Conservation (phyloP, 2,797 vertebrate species). For the Sternotherus odoratus region DNA sequence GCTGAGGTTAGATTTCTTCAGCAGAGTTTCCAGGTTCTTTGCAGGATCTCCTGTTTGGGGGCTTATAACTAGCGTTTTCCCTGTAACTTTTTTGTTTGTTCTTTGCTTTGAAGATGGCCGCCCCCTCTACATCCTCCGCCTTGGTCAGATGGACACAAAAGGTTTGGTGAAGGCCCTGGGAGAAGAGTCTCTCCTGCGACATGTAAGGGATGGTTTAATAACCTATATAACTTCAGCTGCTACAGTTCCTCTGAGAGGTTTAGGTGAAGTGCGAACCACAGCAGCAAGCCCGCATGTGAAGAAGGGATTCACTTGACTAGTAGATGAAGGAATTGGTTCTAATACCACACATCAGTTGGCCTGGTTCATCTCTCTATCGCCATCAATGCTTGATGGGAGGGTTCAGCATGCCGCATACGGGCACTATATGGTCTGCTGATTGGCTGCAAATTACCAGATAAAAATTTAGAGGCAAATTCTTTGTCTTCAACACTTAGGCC, state of each 20-base stretch:
- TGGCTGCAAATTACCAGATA: neutral
- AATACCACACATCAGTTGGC: neutral
- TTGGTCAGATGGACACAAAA: slow-evolving; percentile 97
- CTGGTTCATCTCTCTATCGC: neutral
- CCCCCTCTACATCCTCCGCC: slow-evolving; percentile 91
- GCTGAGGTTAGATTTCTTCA: neutral
- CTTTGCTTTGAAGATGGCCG: slow-evolving; percentile 83
- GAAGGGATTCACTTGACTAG: neutral
- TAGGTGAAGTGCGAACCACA: neutral
- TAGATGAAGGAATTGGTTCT: neutral
- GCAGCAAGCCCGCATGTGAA: neutral
- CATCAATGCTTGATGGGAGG: too few species aligned
- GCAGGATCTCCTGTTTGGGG: neutral
- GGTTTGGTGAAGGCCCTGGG: slow-evolving; percentile 92
- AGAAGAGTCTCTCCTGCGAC: slow-evolving; percentile 90
- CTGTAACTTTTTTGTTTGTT: neutral
- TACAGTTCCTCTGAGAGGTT: fast-evolving
- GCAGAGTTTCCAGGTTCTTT: neutral
- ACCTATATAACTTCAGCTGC: neutral
- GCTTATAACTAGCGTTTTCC: neutral
- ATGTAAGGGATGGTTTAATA: slow-evolving; percentile 78
- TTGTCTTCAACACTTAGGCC: neutral
- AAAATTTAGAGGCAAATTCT: neutral
- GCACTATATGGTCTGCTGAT: neutral
- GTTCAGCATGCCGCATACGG: neutral